phyloP scores from a whole-genome alignment of 2,797 vertebrate species.

The Rhynchotus rufescens region DNA sequence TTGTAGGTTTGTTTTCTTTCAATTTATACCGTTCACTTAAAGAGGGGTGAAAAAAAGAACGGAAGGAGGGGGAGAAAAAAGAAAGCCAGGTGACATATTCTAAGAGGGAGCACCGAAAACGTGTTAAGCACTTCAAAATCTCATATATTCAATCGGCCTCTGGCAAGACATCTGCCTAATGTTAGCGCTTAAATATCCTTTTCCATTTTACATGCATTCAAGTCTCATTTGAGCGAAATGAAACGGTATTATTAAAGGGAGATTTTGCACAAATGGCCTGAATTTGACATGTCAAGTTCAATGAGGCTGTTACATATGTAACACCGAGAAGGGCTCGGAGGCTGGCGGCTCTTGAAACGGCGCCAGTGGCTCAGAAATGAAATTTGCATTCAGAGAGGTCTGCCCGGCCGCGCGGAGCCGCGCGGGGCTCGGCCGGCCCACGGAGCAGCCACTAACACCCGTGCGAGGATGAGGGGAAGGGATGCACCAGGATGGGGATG shows the following conservation, averaged over 20 bases:
- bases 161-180: conserved; percentile 87
- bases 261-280: conserved; percentile 97
- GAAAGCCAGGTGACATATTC: conserved; percentile 74
- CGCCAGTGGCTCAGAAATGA: conserved; percentile 81
- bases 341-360: conserved; percentile 77
- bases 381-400: conserved; percentile 77
- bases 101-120: conserved; percentile 75
- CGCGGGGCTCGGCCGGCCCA: not conserved
- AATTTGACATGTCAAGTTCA: conserved; percentile 97
- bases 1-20: conserved; percentile 84
- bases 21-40: conserved; percentile 85
- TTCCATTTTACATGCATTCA: conserved; percentile 90
- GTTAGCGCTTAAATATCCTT: conserved; percentile 89
- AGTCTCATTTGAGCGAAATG: conserved; percentile 89
- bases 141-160: conserved; percentile 83
- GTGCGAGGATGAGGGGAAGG: not conserved
- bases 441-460: not conserved
- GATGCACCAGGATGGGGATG: not conserved
- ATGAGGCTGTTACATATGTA: conserved; percentile 90
- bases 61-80: conserved; percentile 55
- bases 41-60: not conserved
- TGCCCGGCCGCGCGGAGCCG: not conserved
- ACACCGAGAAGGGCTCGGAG: conserved; percentile 78
- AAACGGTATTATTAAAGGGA: conserved; percentile 94
- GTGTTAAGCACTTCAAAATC: conserved; percentile 86